Base-by-base conservation (phyloP, 2,797 vertebrate species). In the Sebastes trivittatus region DNA sequence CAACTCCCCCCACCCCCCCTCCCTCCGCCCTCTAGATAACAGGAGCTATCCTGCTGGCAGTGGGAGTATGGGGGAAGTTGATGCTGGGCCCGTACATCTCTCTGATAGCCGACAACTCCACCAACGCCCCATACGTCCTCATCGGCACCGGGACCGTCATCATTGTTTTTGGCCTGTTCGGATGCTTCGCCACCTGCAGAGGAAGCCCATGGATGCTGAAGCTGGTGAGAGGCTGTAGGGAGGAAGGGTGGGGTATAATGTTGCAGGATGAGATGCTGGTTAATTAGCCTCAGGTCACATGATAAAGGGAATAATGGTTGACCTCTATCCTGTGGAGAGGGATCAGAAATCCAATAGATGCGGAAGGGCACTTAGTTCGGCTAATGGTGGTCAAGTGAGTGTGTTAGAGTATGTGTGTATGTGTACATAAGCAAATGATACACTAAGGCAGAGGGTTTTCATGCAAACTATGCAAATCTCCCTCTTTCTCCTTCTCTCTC, bases 201-300 rank as follows among this genome's bases (percentile, higher is more conserved):
- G 98, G 98, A 88, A 99, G 98, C 94, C 98, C 98, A 95, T 99
- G 98, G 98, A 99, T 99, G 98, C 96, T 99, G 90, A 99, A 99
- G 87, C 96, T 99, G 97, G 98, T 99, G 91, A 96, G 97, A 84
- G 60, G 56, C 22, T 3, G 55, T 1, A 3, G 22, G 59, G 38
- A 18, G 42, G 29, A n/a, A 6, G 60, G 73, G 34, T 2, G 66
- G 13, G 20, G 56, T 71, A n/a, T 59, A 16, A 7, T 25, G 65
- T 73, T 54, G n/a, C 80, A 69, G 34, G 11, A 60, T 42, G 58
- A 49, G 75, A 73, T 59, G 75, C 42, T 87, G 80, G 85, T 83
- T 88, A 88, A 89, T 90, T 91, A 78, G 80, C 84, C 80, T 32
- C 34, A 49, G 80, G 84, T 89, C 85, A 84, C 77, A 67, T 79